A percentile compares a stretch with the other conserved stretches of the same genome.
These are phyloP conservation scores for Pachyrhynchus sulphureomaculatus DNA, from an alignment of 1,140 invertebrate species.

Conservation along the genomic window DNA sequence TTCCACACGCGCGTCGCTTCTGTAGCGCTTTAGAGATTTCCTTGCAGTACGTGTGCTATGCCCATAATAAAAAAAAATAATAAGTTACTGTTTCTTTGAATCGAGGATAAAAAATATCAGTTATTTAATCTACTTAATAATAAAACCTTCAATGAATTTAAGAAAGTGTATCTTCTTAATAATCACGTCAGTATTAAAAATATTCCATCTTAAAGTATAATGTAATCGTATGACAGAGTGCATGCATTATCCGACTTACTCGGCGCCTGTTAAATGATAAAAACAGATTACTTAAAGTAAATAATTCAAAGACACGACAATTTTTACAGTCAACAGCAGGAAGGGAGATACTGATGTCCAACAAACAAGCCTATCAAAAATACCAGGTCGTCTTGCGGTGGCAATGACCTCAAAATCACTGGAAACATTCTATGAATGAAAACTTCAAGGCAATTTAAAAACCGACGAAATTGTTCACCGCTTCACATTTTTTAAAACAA, in stretches of 20 bases:
- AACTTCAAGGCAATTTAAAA: constrained; percentile 30
- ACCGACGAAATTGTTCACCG: background rate
- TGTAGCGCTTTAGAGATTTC: too few relatives aligned
- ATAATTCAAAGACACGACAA: background rate
- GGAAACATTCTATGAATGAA: constrained; percentile 36
- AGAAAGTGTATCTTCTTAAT: too few relatives aligned
- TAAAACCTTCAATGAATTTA: too few relatives aligned
- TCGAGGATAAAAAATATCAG: too few relatives aligned
- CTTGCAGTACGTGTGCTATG: too few relatives aligned
- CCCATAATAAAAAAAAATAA: too few relatives aligned
- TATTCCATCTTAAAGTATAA: too few relatives aligned
- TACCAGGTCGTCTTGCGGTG: constrained; percentile 20
- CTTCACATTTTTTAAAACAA: constrained; percentile 4
- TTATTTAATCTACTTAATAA: too few relatives aligned
- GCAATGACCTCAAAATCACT: constrained; percentile 36
- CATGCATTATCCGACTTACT: background rate
- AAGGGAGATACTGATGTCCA: constrained; percentile 13
- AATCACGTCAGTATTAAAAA: too few relatives aligned
- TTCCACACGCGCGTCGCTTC: too few relatives aligned
- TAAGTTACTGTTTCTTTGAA: too few relatives aligned
- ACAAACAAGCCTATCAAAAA: constrained; percentile 22
- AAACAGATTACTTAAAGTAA: constrained; percentile 7
- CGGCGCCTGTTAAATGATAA: constrained; percentile 4
- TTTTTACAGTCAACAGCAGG: constrained; percentile 7
- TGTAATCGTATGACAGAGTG: too few relatives aligned